Percentiles rank a stretch among this genome's conserved stretches.
These are phyloP conservation scores for Drosophila nr. perissopoda DNA, from an alignment of 2,888 invertebrate species.

Conservation along the genomic window DNA sequence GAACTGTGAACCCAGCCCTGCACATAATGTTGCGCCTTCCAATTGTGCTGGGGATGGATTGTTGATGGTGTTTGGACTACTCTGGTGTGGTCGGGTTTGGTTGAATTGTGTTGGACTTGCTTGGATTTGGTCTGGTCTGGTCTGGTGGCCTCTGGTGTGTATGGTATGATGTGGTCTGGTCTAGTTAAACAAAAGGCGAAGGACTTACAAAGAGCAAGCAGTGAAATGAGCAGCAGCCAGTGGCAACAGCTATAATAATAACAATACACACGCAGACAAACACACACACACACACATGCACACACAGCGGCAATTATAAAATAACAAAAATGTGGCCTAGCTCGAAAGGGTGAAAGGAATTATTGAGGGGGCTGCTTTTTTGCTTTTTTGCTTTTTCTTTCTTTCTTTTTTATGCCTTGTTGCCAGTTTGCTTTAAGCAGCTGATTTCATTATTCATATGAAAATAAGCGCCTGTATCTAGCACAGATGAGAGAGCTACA, in stretches of 20 bases:
- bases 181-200: constrained; percentile 66
- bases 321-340: constrained; percentile 69
- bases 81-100: not conserved
- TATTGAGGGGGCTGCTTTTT: not conserved
- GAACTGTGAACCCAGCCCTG: constrained; percentile 33
- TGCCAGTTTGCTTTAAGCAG: constrained; percentile 28
- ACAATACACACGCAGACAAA: constrained; percentile 6
- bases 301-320: constrained; percentile 69
- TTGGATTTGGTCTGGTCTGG: constrained; percentile 6
- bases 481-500: not conserved
- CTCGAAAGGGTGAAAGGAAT: constrained; percentile 22
- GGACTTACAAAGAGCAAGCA: constrained; percentile 57
- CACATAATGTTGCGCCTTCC: constrained; percentile 26
- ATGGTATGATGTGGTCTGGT: constrained; percentile 32
- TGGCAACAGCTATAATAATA: constrained; percentile 36
- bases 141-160: constrained; percentile 3
- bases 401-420: constrained; percentile 19
- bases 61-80: constrained; percentile 25
- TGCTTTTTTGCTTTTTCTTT: not conserved
- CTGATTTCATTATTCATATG: constrained; percentile 44
- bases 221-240: constrained; percentile 61
- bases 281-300: constrained; percentile 2
- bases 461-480: constrained; percentile 25
- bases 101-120: not conserved
- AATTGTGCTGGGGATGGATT: constrained; percentile 28